phyloP scores from a whole-genome alignment of 2,113 vertebrate species.

The Corvus moneduloides region DNA sequence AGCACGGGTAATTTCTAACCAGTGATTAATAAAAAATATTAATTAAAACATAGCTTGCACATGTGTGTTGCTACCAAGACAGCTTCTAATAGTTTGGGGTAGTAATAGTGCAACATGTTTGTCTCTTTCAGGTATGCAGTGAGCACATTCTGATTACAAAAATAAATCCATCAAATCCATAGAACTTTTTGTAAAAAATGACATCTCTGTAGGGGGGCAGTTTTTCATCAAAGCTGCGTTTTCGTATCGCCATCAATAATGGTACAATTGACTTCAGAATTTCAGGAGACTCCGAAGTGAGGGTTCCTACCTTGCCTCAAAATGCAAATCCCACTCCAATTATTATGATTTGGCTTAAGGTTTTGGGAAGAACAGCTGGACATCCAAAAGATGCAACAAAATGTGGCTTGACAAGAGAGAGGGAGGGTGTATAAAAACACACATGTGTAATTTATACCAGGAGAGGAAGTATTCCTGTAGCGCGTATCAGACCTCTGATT shows the following conservation, averaged over 20 bases:
- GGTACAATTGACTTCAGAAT: background rate
- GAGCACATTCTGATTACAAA: background rate
- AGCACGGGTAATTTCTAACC: background rate
- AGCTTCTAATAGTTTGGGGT: background rate
- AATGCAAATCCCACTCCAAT: background rate
- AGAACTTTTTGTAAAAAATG: background rate
- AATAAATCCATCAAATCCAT: background rate
- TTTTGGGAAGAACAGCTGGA: background rate
- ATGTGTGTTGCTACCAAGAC: background rate
- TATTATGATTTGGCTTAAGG: background rate
- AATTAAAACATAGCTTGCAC: background rate
- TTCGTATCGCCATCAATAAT: background rate
- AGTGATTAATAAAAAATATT: background rate
- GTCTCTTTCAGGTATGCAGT: background rate
- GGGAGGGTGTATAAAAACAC: background rate
- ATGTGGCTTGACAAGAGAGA: background rate
- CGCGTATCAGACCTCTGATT: background rate
- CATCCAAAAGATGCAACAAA: background rate
- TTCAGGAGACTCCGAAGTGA: background rate
- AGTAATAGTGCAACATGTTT: background rate
- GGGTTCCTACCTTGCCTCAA: background rate
- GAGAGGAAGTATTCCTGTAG: background rate
- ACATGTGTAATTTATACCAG: fast-evolving
- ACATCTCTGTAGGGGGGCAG: background rate
- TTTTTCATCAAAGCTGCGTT: background rate